Evolutionary conservation across 2,797 vertebrate species (phyloP), one percentile per base, ranked within the genome.

Genomic region (Neomorphus geoffroyi): DNA sequence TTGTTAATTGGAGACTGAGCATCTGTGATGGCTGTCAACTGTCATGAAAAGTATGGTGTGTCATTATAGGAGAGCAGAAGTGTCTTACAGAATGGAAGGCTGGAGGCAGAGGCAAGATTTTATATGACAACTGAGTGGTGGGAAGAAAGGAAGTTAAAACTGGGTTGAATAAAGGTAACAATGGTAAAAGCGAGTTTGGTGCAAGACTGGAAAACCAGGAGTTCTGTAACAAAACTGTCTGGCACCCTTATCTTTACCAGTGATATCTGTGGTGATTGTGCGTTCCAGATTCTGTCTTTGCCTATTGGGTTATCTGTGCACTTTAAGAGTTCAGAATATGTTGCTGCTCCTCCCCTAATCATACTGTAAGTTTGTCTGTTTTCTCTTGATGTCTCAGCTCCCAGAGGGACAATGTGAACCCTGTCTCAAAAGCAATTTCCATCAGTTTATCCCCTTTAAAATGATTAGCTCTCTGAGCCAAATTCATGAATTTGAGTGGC

Each of bases 21-120:
- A 95, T 90, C 65, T 92, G 64, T 94, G 92, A 96, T 2, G 57
- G 62, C 81, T 94, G 93, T 94, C 82, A 96, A 75, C 90, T 93
- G 79, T 95, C 91, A 92, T 82, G 71, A 93, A 95, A 78, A 86
- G 78, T 56, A 92, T 74, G 65, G 74, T 73, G 48, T 94, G 90
- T 90, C 83, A 82, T 94, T 86, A 70, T 13, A 89, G 79, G 82
- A 92, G 70, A 95, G 70, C 93, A 95, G 81, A 91, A 80, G 83
- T 95, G 96, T 87, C 77, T 93, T 77, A 74, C 71, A 90, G 93
- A 97, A 92, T 93, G 91, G 91, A 95, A 95, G 81, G 88, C 27
- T 96, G 88, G 94, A 96, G 95, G 93, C 89, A 93, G 92, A 94
- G 70, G 71, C 78, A 95, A 92, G 72, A 77, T 96, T 96, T 95